Conservation (phyloP, 1,140 invertebrate genomes). For the Drosophila littoralis region DNA sequence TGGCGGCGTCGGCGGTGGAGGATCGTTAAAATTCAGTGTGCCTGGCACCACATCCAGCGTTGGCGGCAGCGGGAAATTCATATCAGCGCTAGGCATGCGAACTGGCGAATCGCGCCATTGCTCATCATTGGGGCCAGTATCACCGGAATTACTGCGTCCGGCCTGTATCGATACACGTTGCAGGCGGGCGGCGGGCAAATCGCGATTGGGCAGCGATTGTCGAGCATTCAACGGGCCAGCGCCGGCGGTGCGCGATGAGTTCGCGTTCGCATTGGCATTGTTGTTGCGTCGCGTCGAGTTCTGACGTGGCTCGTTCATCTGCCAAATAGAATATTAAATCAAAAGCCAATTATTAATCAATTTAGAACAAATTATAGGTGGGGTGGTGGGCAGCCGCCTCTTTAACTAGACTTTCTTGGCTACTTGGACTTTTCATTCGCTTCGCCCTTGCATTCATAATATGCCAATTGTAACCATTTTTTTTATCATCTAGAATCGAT, state of each 20-base stretch:
- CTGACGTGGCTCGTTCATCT: slow-evolving; percentile 20
- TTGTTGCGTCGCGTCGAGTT: slow-evolving; percentile 19
- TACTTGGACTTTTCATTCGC: too few species aligned
- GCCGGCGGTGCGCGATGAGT: slow-evolving; percentile 38
- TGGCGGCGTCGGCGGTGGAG: slow-evolving; percentile 27
- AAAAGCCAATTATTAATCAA: too few species aligned
- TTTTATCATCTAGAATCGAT: too few species aligned
- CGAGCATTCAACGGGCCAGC: slow-evolving; percentile 25
- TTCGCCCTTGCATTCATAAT: too few species aligned
- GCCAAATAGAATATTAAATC: background rate
- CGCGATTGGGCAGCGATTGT: slow-evolving; percentile 29
- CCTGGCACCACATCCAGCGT: slow-evolving; percentile 48
- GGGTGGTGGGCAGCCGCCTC: too few species aligned
- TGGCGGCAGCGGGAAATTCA: slow-evolving; percentile 38
- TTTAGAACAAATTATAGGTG: too few species aligned
- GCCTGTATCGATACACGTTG: slow-evolving; percentile 33
- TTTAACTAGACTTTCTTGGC: too few species aligned
- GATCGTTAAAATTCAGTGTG: slow-evolving; percentile 40
- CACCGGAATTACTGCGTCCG: slow-evolving; percentile 4
- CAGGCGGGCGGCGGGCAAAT: slow-evolving; percentile 46
- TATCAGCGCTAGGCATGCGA: background rate
- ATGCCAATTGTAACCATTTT: too few species aligned
- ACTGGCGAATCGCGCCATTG: slow-evolving; percentile 11
- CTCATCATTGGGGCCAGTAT: background rate
- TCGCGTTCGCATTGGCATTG: slow-evolving; percentile 10